These are phyloP conservation scores for Anthophora plumipes DNA, from an alignment of 2,888 invertebrate genomes.

Conservation along the genomic window DNA sequence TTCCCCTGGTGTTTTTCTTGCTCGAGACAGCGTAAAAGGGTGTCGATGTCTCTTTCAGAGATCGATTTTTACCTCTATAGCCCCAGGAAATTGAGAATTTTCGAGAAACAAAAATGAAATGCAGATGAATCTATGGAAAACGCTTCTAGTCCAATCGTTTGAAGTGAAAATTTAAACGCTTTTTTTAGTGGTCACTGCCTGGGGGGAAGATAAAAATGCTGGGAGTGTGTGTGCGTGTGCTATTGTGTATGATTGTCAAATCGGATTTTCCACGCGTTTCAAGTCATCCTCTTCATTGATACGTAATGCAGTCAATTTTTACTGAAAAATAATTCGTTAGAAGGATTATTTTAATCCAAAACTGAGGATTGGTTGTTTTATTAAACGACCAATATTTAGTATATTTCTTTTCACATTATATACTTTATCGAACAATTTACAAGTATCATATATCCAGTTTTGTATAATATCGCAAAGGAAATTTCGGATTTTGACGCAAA, in stretches of 20 bases:
- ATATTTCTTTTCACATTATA: no score
- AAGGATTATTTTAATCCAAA: not conserved
- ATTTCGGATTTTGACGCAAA: no score
- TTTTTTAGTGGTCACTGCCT: slow-evolving; percentile 25
- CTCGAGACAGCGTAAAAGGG: not conserved
- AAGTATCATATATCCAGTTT: no score
- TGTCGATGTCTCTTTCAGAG: not conserved
- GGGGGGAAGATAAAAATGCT: slow-evolving; percentile 15
- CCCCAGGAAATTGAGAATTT: slow-evolving; percentile 6
- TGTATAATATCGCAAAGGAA: no score
- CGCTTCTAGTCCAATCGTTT: slow-evolving; percentile 23
- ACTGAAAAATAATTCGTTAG: no score
- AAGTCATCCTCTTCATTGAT: not conserved
- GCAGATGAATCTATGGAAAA: slow-evolving; percentile 21
- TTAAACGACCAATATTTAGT: no score
- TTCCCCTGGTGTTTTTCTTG: not conserved
- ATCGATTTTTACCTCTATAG: not conserved
- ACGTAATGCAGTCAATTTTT: no score
- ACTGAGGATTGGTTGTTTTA: no score
- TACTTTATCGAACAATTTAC: no score
- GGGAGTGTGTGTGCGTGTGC: slow-evolving; percentile 26
- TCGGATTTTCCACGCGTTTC: slow-evolving; percentile 14
- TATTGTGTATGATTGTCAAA: slow-evolving; percentile 30
- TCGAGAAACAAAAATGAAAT: slow-evolving; percentile 37
- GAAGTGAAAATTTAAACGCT: slow-evolving; percentile 38